Conservation (phyloP, 1,140 invertebrate genomes). For the Cydia fagiglandana region DNA sequence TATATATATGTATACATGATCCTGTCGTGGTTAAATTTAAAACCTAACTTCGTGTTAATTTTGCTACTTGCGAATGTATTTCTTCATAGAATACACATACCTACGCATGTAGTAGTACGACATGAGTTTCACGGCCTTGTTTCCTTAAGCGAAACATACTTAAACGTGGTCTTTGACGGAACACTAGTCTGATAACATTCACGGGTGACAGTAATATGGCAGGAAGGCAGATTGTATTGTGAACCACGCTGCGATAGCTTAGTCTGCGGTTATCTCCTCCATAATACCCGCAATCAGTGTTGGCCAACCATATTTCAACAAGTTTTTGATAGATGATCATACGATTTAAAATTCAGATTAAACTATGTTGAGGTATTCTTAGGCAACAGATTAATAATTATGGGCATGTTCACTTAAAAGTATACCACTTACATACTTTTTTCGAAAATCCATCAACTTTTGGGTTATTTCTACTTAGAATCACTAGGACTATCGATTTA, state of each 20-base stretch:
- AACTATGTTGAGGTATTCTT: too few relatives aligned
- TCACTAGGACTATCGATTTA: too few relatives aligned
- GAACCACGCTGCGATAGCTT: neutral
- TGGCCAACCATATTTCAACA: neutral
- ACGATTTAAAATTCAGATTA: neutral
- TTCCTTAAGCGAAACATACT: neutral
- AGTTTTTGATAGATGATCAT: neutral
- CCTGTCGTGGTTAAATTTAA: too few relatives aligned
- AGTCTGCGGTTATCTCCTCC: neutral
- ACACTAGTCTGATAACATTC: slow-evolving; percentile 7
- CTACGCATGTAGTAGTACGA: neutral
- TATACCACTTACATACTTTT: too few relatives aligned
- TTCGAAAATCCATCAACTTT: too few relatives aligned
- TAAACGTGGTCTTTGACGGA: neutral
- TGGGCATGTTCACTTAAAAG: too few relatives aligned
- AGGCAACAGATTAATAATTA: too few relatives aligned
- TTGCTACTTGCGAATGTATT: neutral
- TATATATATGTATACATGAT: neutral
- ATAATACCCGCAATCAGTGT: neutral
- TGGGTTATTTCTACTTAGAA: too few relatives aligned
- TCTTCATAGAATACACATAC: neutral
- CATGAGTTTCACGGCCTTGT: neutral
- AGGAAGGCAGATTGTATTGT: slow-evolving; percentile 18
- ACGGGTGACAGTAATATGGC: slow-evolving; percentile 27
- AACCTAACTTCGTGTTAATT: too few relatives aligned